phyloP scores from a whole-genome alignment of 2,888 invertebrate genomes.

The Chloroclystis v-ata region DNA sequence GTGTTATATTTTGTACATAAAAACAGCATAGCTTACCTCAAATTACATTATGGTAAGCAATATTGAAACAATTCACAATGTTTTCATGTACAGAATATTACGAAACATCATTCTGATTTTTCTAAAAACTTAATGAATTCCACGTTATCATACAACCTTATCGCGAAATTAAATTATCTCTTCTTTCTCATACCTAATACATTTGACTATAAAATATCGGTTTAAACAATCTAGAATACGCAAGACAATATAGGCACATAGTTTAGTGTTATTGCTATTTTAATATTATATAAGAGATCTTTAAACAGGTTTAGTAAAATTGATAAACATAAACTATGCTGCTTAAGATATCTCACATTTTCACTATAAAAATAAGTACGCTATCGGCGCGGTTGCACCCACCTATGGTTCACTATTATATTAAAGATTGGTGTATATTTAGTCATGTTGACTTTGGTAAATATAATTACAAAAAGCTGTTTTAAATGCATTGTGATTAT shows the following conservation, averaged over 20 bases:
- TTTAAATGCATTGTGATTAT: conserved; percentile 3
- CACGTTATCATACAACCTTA: too few species aligned
- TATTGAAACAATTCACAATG: too few species aligned
- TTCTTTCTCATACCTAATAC: too few species aligned
- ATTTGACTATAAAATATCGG: too few species aligned
- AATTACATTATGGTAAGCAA: too few species aligned
- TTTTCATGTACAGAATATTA: too few species aligned
- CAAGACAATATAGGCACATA: neutral
- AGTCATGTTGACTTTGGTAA: conserved; percentile 3
- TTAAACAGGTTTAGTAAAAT: conserved; percentile 20
- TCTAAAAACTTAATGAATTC: too few species aligned
- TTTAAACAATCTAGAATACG: too few species aligned
- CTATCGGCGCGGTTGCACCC: neutral
- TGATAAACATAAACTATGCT: conserved; percentile 14
- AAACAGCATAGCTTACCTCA: too few species aligned
- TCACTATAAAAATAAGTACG: conserved; percentile 22
- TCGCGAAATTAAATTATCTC: too few species aligned
- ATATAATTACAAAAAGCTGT: neutral
- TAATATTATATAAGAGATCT: conserved; percentile 30
- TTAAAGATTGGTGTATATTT: conserved; percentile 11
- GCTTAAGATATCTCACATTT: conserved; percentile 28
- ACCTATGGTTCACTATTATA: conserved; percentile 1
- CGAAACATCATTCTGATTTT: too few species aligned
- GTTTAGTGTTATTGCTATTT: conserved; percentile 4
- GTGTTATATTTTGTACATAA: too few species aligned